These are phyloP conservation scores for Actinemys pallida DNA, from an alignment of 2,113 vertebrate species.

Conservation along the genomic window DNA sequence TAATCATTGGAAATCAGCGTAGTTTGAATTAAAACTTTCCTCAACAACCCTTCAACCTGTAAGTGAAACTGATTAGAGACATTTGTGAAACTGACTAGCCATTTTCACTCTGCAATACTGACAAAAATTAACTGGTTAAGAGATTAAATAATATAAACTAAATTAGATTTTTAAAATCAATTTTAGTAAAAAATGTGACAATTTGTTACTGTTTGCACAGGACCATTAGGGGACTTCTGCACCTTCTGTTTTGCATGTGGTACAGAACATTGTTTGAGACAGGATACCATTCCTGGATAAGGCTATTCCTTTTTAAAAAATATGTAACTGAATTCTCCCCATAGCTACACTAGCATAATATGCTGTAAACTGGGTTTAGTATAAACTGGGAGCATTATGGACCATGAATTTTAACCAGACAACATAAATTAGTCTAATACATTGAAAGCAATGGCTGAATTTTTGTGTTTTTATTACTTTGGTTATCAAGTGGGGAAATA, in stretches of 20 bases:
- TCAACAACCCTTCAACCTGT: neutral
- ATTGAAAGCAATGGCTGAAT: neutral
- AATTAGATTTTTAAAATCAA: rapidly evolving
- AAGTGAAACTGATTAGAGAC: neutral
- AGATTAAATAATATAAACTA: rapidly evolving
- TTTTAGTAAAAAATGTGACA: rapidly evolving
- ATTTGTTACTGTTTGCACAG: rapidly evolving
- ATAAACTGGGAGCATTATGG: rapidly evolving
- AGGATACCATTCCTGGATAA: neutral
- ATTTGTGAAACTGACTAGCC: rapidly evolving
- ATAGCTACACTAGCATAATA: neutral
- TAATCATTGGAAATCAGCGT: neutral
- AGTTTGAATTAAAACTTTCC: rapidly evolving
- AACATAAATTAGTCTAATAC: neutral
- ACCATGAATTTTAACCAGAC: neutral
- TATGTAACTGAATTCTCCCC: rapidly evolving
- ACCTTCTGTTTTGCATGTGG: neutral
- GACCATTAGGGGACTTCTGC: rapidly evolving
- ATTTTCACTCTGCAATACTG: neutral
- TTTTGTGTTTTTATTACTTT: neutral
- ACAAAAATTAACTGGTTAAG: neutral
- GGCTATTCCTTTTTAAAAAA: rapidly evolving
- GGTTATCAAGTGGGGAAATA: neutral
- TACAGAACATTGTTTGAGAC: neutral
- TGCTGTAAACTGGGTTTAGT: neutral